phyloP scores from a whole-genome alignment of 2,797 vertebrate species.

The Masticophis lateralis region DNA sequence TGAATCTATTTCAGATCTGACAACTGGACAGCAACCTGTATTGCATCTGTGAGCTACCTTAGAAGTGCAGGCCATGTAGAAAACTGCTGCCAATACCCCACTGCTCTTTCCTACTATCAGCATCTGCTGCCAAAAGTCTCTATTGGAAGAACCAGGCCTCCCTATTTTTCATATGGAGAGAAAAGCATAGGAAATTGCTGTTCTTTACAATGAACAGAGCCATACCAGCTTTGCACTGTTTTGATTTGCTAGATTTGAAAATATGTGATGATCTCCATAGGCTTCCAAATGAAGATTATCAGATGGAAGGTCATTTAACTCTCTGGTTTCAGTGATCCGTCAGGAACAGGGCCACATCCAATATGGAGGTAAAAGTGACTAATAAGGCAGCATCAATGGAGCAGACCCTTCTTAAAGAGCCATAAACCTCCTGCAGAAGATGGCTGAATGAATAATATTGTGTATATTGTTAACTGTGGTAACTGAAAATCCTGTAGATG shows the following conservation, averaged over 20 bases:
- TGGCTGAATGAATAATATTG: neutral
- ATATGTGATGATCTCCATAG: neutral
- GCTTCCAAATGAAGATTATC: neutral
- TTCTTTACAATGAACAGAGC: neutral
- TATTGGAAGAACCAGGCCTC: neutral
- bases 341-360: neutral
- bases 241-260: neutral
- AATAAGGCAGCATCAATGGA: neutral
- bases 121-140: neutral
- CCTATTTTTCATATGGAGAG: neutral
- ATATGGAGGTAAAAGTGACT: neutral
- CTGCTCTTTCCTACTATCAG: neutral
- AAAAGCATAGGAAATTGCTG: neutral
- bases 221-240: neutral
- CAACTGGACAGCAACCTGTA: neutral
- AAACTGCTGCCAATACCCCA: neutral
- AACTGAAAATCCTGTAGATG: neutral
- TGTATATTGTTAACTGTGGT: neutral
- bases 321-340: too few relatives aligned
- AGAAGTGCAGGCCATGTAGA: neutral
- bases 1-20: neutral
- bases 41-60: neutral
- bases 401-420: neutral
- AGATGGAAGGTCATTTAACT: neutral
- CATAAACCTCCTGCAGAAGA: neutral